Percentiles rank a stretch among this genome's conserved stretches.
phyloP scores from a whole-genome alignment of 2,797 vertebrate species.

The Neosilurus hyrtlii region DNA sequence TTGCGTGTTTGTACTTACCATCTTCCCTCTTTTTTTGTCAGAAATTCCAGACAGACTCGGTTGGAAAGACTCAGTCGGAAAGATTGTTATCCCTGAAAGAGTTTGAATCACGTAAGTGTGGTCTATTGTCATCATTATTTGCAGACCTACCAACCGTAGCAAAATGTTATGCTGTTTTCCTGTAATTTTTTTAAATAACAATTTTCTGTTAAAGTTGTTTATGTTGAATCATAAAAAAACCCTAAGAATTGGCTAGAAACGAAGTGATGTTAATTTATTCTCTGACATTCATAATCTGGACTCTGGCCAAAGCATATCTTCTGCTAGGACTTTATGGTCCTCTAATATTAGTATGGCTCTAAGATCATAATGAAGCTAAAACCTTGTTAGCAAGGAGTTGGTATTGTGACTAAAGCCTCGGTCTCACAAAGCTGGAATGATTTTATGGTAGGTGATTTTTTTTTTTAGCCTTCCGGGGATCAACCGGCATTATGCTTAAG shows the following conservation, averaged over 20 bases:
- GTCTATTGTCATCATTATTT: not conserved
- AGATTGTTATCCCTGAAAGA: constrained; percentile 72
- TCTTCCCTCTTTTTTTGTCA: constrained; percentile 51
- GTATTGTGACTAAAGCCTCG: not conserved
- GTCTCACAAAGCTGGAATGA: too few relatives aligned
- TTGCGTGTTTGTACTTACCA: too few relatives aligned
- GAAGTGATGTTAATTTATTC: not conserved
- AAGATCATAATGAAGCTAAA: not conserved
- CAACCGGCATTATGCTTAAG: too few relatives aligned
- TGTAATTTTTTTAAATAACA: not conserved
- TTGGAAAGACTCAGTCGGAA: constrained; percentile 66
- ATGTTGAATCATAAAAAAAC: not conserved
- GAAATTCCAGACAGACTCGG: constrained; percentile 70
- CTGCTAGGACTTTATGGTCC: too few relatives aligned
- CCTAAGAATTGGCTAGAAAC: not conserved
- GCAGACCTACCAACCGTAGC: too few relatives aligned
- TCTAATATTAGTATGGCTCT: not conserved
- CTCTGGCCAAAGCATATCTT: too few relatives aligned
- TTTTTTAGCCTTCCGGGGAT: too few relatives aligned
- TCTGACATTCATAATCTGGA: not conserved
- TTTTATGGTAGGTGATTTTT: too few relatives aligned
- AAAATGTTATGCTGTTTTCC: not conserved
- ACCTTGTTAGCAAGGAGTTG: not conserved
- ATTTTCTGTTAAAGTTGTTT: not conserved
- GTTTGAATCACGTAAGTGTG: constrained; percentile 78